These are phyloP conservation scores for Cynocephalus volans DNA, from an alignment of 2,113 vertebrate species.

Conservation along the genomic window DNA sequence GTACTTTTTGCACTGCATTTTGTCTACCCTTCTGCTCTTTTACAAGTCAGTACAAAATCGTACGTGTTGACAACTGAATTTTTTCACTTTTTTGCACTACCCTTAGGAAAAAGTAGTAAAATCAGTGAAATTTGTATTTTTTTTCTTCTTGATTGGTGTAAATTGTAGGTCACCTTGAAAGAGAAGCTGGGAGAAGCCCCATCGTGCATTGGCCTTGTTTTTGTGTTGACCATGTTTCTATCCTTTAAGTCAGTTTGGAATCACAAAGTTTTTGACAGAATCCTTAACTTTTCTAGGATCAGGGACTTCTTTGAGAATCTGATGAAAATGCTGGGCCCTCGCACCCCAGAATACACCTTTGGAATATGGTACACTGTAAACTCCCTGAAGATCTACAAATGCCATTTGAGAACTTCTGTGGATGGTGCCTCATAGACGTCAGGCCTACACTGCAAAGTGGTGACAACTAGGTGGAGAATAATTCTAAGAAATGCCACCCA, in stretches of 20 bases:
- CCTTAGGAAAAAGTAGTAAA: constrained; percentile 50
- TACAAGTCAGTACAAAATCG: constrained; percentile 35
- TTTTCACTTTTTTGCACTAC: constrained; percentile 48
- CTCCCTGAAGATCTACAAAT: not conserved
- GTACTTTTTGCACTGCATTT: not conserved
- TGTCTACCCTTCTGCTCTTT: not conserved
- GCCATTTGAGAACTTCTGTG: not conserved
- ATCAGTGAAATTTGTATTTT: constrained; percentile 44
- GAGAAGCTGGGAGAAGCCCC: not conserved
- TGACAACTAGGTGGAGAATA: not conserved
- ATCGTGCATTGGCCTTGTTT: accelerated
- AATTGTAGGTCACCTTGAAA: not conserved
- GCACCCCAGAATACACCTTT: not conserved
- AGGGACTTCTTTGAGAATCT: not conserved
- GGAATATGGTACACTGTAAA: not conserved
- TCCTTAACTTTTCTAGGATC: not conserved
- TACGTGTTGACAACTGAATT: constrained; percentile 65
- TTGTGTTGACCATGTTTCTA: not conserved
- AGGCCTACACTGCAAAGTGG: not conserved
- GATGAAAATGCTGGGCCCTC: not conserved
- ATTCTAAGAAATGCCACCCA: not conserved
- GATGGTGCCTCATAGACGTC: not conserved
- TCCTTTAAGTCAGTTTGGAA: not conserved
- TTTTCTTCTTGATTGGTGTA: not conserved
- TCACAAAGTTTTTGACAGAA: not conserved